Evolutionary conservation across 2,113 vertebrate genomes (phyloP).

Genomic region (Brachyhypopomus gauderio): DNA sequence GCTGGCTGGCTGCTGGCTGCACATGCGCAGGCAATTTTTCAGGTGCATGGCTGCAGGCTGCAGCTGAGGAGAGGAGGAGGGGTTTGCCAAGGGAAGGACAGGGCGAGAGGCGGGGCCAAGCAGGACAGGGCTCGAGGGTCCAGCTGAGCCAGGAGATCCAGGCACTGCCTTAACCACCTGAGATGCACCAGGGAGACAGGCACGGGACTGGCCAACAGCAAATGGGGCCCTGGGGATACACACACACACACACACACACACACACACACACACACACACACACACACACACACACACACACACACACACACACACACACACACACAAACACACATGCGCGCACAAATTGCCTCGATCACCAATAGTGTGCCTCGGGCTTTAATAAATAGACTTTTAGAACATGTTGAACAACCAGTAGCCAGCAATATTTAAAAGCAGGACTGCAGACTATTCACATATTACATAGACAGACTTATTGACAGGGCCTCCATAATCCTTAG

Average conservation of each 20-base stretch:
- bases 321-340: background rate
- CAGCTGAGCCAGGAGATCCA: conserved; percentile 72
- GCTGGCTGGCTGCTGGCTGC: conserved; percentile 76
- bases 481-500: conserved; percentile 15
- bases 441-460: background rate
- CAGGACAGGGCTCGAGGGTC: conserved; percentile 74
- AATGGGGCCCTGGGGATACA: conserved; percentile 80
- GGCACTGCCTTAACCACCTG: conserved; percentile 73
- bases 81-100: conserved; percentile 69
- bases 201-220: conserved; percentile 77
- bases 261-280: conserved; percentile 22
- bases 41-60: conserved; percentile 77
- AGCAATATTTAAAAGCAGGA: conserved; percentile 22
- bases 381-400: background rate
- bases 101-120: conserved; percentile 71
- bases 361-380: background rate
- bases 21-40: conserved; percentile 82
- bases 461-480: conserved; percentile 33
- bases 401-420: conserved; percentile 13
- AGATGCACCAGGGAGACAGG: conserved; percentile 62
- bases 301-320: conserved; percentile 22
- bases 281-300: conserved; percentile 23
- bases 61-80: conserved; percentile 75
- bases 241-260: conserved; percentile 11
- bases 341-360: background rate